These are phyloP conservation scores for Axinella damicornis DNA, from an alignment of 37 sponge, comb jelly and placozoan species.

Conservation along the genomic window DNA sequence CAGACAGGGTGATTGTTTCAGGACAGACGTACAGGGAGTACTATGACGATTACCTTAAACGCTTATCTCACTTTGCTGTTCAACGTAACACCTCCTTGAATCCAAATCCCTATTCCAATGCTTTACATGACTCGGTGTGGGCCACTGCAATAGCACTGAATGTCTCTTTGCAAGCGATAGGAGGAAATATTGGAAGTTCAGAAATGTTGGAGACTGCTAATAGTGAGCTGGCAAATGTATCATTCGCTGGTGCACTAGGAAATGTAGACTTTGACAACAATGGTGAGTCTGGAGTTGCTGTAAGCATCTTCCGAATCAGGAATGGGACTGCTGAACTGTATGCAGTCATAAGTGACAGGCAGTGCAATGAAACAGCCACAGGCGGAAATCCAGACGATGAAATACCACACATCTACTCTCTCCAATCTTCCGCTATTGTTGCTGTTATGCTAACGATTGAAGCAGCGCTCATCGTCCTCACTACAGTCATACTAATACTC, in stretches of 20 bases:
- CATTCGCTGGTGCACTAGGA: not conserved
- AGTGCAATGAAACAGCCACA: no score
- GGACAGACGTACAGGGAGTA: not conserved
- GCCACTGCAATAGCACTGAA: conserved; percentile 11
- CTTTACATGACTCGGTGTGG: conserved; percentile 27
- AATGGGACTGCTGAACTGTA: not conserved
- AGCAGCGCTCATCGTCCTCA: conserved; percentile 8
- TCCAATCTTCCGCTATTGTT: no score
- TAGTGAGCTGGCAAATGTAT: not conserved
- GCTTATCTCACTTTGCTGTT: no score
- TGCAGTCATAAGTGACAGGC: not conserved
- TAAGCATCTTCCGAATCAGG: not conserved
- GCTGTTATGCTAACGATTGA: not conserved
- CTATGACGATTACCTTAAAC: not conserved
- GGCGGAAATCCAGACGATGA: no score
- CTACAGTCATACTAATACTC: not conserved
- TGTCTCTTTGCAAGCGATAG: not conserved
- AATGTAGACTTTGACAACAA: not conserved
- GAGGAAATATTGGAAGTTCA: no score
- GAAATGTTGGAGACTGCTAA: not conserved
- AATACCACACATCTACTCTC: no score
- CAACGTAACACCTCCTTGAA: not conserved
- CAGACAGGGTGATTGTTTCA: not conserved
- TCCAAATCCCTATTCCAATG: conserved; percentile 8
- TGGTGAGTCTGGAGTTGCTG: not conserved